These are phyloP conservation scores for Pandemis corylana DNA, from an alignment of 2,888 invertebrate genomes.

Conservation along the genomic window DNA sequence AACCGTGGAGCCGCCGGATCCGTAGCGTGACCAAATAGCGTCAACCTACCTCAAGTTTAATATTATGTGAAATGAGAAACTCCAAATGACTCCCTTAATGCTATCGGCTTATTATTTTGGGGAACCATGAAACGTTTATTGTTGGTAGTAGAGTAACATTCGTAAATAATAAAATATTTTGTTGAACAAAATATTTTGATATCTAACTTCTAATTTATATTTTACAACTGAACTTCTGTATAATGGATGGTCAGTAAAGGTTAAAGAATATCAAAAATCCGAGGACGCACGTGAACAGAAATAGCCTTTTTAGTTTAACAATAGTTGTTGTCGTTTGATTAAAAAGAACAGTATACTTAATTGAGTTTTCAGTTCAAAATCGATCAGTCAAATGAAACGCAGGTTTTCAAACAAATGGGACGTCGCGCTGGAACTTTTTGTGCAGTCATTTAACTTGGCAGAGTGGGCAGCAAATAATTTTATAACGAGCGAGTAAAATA, in stretches of 20 bases:
- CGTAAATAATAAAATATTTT: slow-evolving; percentile 16
- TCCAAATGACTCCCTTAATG: slow-evolving; percentile 62
- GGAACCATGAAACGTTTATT: slow-evolving; percentile 48
- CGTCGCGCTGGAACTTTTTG: slow-evolving; percentile 30
- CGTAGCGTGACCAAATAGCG: slow-evolving; percentile 64
- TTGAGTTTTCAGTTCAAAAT: slow-evolving; percentile 36
- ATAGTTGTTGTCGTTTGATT: slow-evolving; percentile 35
- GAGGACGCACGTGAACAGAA: slow-evolving; percentile 5
- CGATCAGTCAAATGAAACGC: slow-evolving; percentile 39
- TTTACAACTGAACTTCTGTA: background rate
- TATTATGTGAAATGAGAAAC: slow-evolving; percentile 67
- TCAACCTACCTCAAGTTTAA: slow-evolving; percentile 51
- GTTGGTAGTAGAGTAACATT: slow-evolving; percentile 7
- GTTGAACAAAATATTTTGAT: background rate
- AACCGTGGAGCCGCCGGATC: slow-evolving; percentile 53
- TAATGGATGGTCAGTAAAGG: background rate
- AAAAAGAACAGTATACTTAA: slow-evolving; percentile 35
- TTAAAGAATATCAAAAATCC: background rate
- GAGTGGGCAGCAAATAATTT: slow-evolving; percentile 25
- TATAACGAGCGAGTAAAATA: slow-evolving; percentile 31
- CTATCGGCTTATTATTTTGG: slow-evolving; percentile 59
- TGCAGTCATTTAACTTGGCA: slow-evolving; percentile 29
- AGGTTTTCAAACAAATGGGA: slow-evolving; percentile 38
- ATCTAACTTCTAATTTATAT: background rate
- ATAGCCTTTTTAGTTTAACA: slow-evolving; percentile 30